Evolutionary conservation across 2,888 invertebrate species (phyloP).

Genomic region (Tricholauxania praeusta): DNA sequence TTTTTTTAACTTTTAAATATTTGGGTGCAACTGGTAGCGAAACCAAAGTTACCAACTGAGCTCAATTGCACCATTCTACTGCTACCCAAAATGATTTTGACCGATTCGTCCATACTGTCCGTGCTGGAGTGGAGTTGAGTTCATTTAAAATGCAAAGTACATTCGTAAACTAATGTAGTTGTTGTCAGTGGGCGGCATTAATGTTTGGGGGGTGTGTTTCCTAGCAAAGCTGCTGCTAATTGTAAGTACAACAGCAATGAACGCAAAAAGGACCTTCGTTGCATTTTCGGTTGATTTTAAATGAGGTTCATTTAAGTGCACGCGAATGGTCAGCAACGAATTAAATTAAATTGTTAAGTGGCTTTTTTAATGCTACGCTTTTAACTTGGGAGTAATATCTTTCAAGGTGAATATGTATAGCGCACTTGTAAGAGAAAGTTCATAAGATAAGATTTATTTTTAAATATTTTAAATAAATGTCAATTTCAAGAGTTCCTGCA

Average conservation of each 20-base stretch:
- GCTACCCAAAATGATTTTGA: no score
- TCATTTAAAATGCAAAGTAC: slow-evolving; percentile 32
- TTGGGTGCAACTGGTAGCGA: no score
- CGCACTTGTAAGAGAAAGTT: no score
- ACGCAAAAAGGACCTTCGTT: slow-evolving; percentile 22
- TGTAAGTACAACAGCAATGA: background rate
- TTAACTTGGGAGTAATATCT: background rate
- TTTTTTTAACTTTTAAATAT: no score
- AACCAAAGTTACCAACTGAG: no score
- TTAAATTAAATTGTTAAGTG: slow-evolving; percentile 10
- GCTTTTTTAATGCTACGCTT: background rate
- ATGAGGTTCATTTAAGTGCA: slow-evolving; percentile 27
- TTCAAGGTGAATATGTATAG: background rate
- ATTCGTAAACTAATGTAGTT: slow-evolving; percentile 34
- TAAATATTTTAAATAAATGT: background rate
- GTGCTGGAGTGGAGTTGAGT: background rate
- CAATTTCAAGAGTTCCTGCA: background rate
- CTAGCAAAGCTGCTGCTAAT: background rate
- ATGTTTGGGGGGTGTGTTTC: background rate
- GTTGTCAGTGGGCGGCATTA: slow-evolving; percentile 20
- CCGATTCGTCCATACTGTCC: no score
- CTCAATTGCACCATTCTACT: no score
- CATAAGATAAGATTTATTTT: no score
- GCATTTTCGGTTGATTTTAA: slow-evolving; percentile 33
- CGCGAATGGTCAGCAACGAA: slow-evolving; percentile 3